Evolutionary conservation across 2,888 invertebrate genomes (phyloP), one percentile per base, ranked within the genome.

Genomic region (Cactoblastis cactorum): DNA sequence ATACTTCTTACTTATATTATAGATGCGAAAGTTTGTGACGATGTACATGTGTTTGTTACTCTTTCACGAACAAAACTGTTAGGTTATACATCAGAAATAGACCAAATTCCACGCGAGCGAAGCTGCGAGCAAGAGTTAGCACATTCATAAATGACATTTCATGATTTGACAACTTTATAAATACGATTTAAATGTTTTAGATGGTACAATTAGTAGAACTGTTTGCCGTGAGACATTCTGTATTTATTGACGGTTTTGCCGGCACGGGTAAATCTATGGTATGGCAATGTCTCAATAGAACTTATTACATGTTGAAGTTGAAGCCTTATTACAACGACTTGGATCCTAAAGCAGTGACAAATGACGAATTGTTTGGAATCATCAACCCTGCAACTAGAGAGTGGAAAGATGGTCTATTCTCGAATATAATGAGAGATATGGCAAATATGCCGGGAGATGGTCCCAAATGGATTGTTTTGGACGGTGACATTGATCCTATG

Each of bases 401-500:
- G 83, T 98, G 97, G 97, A 97, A 95, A 71, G 89, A 92, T 85
- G 97, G 97, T n/a, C 84, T 98, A 47, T 95, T 98, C 74, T 98
- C 98, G 0, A 94, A 95, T 0, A 92, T 98, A 49, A 97, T 98
- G 96, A 90, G 98, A 57, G 98, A 98, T 74, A 95, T 97, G 88
- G 96, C 97, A 0, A 97, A 97, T 77, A 92, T 97, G 91, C 87
- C 93, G 0, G 96, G 96, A 0, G 94, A 95, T 65, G 94, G 95
- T 0, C 95, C 96, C 0, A 97, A 97, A 76, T 98, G 98, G 98
- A 97, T 98, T 64, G 95, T 98, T 6, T 91, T 97, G 43, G 98
- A 98, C 78, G 98, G 98, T 14, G 98, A 98, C 73, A 98, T 98
- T 63, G 98, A 98, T 89, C 98, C 98, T 0, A 98, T 98, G 97